Base-by-base conservation (phyloP, 1,140 invertebrate genomes). In the Dinoponera quadriceps region DNA sequence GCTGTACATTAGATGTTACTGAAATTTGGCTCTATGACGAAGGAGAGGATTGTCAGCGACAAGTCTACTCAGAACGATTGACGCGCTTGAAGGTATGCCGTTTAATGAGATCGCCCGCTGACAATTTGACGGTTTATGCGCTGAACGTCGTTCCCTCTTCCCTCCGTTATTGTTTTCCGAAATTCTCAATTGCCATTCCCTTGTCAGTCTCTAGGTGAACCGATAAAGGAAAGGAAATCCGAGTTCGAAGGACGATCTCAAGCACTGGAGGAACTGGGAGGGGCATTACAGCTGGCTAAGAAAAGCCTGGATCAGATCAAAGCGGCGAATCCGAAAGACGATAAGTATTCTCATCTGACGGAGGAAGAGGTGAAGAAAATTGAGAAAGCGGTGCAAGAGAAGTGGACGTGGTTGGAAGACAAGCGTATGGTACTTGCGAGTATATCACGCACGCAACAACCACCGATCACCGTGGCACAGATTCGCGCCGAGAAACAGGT, bases 11-110 rank as follows among this genome's bases (percentile, higher is more conserved):
- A 14, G 97, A 98, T 88, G 95, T 97, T 27, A 97, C 98, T 84
- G 99, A 99, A 94, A 97, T 97, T 91, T 99, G 99, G 99, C 94
- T 99, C 0, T 99, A 99, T 91, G 98, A 98, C 83, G 96, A 97
- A 77, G 99, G 99, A 0, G 98, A 99, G 93, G 98, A 99, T 90
- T 98, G 98, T 91, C 96, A 97, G 62, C 97, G 97, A 95, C 97
- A 98, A 90, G 96, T 98, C 73, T 98, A 98, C 88, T 92, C 95
- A 14, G 96, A 97, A 71, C 95, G 95, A 90, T 91, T 98, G 33
- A 90, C 94, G 29, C 91, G 94, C 33, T 93, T 98, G 20, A 96
- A 96, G 93, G 96, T 97, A 93, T 73, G 83, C 87, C 14, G 69
- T 57, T 49, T 29, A 0, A 74, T 68, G 48, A 33, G 25, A n/a